A percentile compares a stretch with the other conserved stretches of the same genome.
phyloP scores from a whole-genome alignment of 1,140 invertebrate species.

The Rhagoletis pomonella region DNA sequence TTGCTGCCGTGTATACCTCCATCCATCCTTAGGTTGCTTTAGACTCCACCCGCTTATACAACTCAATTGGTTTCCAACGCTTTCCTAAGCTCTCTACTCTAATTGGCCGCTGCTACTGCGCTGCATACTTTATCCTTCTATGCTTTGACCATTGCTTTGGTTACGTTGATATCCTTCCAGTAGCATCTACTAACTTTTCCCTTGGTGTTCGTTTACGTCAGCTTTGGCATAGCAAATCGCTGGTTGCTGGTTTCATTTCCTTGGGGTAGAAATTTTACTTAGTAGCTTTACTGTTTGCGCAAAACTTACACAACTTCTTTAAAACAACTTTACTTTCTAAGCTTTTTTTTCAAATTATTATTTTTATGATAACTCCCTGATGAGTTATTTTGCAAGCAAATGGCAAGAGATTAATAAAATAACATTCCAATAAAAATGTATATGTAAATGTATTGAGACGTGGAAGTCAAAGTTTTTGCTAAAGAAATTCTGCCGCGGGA shows the following conservation, averaged over 20 bases:
- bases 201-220: neutral
- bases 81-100: neutral
- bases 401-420: slow-evolving; percentile 4
- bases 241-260: neutral
- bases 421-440: neutral
- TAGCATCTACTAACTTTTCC: slow-evolving; percentile 18
- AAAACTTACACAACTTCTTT: slow-evolving; percentile 33
- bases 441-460: neutral
- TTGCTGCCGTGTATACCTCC: neutral
- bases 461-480: neutral
- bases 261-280: neutral
- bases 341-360: neutral
- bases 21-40: neutral
- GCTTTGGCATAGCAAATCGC: slow-evolving; percentile 32
- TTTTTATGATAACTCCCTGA: neutral
- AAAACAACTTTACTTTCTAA: slow-evolving; percentile 15
- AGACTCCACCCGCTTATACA: neutral
- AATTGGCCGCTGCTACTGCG: neutral
- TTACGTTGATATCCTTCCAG: slow-evolving; percentile 18
- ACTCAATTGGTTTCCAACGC: neutral
- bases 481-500: no score
- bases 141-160: neutral
- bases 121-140: neutral
- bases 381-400: neutral
- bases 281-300: neutral